Conservation (phyloP, 2,888 invertebrate species). For the Gnatocerus cornutus region DNA sequence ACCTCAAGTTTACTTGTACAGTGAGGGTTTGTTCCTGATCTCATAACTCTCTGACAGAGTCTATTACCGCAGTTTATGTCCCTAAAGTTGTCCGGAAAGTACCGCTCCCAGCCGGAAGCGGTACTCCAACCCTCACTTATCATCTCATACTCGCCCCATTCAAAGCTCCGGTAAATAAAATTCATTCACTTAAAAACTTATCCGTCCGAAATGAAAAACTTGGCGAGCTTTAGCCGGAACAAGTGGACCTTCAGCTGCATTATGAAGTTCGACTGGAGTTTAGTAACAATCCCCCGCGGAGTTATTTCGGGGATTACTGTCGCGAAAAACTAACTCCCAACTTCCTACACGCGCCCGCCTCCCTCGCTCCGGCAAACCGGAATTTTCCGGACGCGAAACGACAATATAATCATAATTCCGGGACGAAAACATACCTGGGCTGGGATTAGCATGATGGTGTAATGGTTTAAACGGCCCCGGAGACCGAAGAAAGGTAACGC, state of each 20-base stretch:
- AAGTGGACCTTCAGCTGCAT: slow-evolving; percentile 47
- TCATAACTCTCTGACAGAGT: background rate
- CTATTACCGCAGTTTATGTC: slow-evolving; percentile 11
- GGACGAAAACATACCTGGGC: slow-evolving; percentile 36
- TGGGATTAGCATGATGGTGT: slow-evolving; percentile 38
- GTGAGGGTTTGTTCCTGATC: background rate
- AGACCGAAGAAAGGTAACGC: slow-evolving; percentile 30
- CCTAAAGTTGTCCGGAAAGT: background rate
- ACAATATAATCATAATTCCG: slow-evolving; percentile 42
- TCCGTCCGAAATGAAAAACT: slow-evolving; percentile 45
- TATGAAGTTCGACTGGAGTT: slow-evolving; percentile 46
- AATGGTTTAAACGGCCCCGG: slow-evolving; percentile 38
- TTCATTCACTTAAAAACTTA: slow-evolving; percentile 48
- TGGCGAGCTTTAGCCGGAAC: slow-evolving; percentile 33
- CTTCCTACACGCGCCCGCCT: slow-evolving; percentile 17
- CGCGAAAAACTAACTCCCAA: slow-evolving; percentile 43
- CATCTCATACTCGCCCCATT: slow-evolving; percentile 41
- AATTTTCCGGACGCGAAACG: slow-evolving; percentile 41
- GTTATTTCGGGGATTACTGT: slow-evolving; percentile 43
- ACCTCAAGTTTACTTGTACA: background rate
- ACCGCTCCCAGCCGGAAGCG: slow-evolving; percentile 17
- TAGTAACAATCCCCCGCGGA: slow-evolving; percentile 48
- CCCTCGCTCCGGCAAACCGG: slow-evolving; percentile 8
- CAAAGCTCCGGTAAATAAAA: slow-evolving; percentile 41
- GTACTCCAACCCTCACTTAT: slow-evolving; percentile 39